A percentile compares a stretch with the other conserved stretches of the same genome.
Conservation (phyloP, 1,140 invertebrate genomes). For the Heliothis subflexa region DNA sequence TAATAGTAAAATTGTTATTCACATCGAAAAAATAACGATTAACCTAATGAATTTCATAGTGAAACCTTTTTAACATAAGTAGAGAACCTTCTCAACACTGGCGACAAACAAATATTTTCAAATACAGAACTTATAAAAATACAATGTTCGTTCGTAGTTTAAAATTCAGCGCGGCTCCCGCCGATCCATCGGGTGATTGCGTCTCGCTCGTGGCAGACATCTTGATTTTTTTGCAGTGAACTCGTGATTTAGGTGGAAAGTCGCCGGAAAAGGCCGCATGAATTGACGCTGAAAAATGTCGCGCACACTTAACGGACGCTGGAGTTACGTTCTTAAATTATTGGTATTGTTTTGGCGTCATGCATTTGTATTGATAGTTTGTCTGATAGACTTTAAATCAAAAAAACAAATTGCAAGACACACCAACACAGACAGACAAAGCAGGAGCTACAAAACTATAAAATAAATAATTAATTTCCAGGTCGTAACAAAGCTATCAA, state of each 20-base stretch:
- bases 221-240: slow-evolving; percentile 50
- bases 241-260: slow-evolving; percentile 49
- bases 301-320: neutral
- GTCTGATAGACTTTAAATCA: too few species aligned
- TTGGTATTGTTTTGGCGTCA: neutral
- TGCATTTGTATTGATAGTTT: too few species aligned
- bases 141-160: slow-evolving; percentile 51
- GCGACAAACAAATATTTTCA: slow-evolving; percentile 45
- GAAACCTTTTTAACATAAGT: too few species aligned
- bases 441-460: slow-evolving; percentile 5
- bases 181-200: slow-evolving; percentile 68
- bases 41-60: too few species aligned
- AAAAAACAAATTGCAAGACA: neutral
- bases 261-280: slow-evolving; percentile 29
- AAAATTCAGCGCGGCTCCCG: slow-evolving; percentile 65
- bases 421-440: neutral
- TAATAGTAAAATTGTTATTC: too few species aligned
- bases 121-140: slow-evolving; percentile 56
- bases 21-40: too few species aligned
- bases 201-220: slow-evolving; percentile 55
- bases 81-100: too few species aligned
- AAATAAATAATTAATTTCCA: slow-evolving; percentile 8
- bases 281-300: slow-evolving; percentile 35
- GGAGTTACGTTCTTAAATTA: neutral
- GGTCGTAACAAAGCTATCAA: slow-evolving; percentile 14